These are phyloP conservation scores for Barypeithes pellucidus DNA, from an alignment of 2,888 invertebrate genomes.

Conservation along the genomic window DNA sequence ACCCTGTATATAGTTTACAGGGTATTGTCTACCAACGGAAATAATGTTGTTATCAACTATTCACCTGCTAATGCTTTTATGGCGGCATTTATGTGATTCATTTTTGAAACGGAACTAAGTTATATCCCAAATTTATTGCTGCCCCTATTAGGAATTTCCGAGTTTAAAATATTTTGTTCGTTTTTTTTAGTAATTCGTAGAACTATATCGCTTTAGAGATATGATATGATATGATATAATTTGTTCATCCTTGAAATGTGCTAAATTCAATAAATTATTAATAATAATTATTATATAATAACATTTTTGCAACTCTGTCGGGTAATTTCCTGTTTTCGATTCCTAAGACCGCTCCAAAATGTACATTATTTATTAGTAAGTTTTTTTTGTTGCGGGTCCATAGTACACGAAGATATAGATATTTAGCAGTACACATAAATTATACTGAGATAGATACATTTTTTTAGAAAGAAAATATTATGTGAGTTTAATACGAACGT, in stretches of 20 bases:
- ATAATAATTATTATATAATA: conserved; percentile 1
- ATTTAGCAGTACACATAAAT: too few relatives aligned
- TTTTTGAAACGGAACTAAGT: conserved; percentile 6
- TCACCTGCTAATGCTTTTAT: not conserved
- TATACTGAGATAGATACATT: too few relatives aligned
- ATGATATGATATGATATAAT: conserved; percentile 11
- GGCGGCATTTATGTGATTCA: conserved; percentile 1
- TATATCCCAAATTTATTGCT: conserved; percentile 6
- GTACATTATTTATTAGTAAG: too few relatives aligned
- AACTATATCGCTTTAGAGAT: not conserved
- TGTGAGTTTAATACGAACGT: too few relatives aligned
- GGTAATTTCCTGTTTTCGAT: not conserved
- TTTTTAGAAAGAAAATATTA: too few relatives aligned
- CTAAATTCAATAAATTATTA: conserved; percentile 4
- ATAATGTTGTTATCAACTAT: not conserved
- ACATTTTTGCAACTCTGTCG: not conserved
- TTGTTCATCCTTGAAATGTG: not conserved
- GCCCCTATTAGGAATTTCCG: not conserved
- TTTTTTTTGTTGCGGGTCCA: too few relatives aligned
- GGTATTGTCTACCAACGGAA: not conserved
- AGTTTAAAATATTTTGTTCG: conserved; percentile 7
- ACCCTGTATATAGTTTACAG: not conserved
- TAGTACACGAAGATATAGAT: too few relatives aligned
- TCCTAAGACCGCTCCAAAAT: too few relatives aligned
- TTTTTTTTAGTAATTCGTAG: conserved; percentile 7